Percentiles rank a stretch among this genome's conserved stretches.
Conservation (phyloP, 2,113 vertebrate species). For the Ascaphus truei region DNA sequence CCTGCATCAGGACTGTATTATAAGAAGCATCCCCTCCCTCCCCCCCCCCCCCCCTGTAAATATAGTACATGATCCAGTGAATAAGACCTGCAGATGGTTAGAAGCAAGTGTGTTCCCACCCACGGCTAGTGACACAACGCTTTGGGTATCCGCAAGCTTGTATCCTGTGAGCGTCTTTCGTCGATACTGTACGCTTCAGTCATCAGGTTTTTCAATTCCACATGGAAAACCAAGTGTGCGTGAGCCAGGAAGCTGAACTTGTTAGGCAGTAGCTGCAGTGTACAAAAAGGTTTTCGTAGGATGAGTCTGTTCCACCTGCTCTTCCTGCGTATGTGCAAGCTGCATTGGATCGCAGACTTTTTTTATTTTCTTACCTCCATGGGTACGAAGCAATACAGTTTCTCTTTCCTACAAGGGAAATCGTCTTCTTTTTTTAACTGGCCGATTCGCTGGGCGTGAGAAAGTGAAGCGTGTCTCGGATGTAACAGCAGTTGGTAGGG, state of each 20-base stretch:
- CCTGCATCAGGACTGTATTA: neutral
- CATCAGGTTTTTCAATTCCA: neutral
- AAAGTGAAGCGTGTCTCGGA: neutral
- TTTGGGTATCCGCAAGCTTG: neutral
- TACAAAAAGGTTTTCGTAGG: too few species aligned
- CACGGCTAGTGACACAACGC: neutral
- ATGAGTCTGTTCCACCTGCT: neutral
- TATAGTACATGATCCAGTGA: neutral
- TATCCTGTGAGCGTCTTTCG: neutral
- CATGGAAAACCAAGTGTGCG: neutral
- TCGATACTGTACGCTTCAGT: conserved; percentile 3
- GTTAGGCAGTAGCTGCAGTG: neutral
- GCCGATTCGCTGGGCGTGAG: neutral
- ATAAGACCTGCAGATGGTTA: neutral
- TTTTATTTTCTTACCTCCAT: neutral
- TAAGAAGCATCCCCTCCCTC: neutral
- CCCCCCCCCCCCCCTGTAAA: neutral
- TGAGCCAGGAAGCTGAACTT: neutral
- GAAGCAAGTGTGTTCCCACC: neutral
- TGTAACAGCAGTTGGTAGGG: neutral
- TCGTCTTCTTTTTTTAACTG: neutral
- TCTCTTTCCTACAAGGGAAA: neutral
- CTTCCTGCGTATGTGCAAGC: neutral
- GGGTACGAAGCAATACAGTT: neutral
- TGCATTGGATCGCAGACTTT: neutral